Conservation (phyloP, 2,888 invertebrate species). For the Drosophila kanekoi region DNA sequence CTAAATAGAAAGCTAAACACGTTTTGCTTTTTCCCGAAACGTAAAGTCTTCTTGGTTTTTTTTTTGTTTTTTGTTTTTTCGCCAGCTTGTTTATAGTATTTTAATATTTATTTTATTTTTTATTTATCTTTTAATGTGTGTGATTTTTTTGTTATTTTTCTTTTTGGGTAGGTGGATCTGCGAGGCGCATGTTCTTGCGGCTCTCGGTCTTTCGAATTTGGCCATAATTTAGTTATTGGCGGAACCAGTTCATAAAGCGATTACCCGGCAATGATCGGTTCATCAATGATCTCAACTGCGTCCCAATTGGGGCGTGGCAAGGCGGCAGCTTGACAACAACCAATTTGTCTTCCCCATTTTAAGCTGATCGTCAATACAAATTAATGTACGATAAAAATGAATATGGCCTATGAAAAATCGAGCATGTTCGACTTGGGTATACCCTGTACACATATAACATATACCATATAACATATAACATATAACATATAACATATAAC, state of each 20-base stretch:
- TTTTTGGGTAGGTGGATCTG: constrained; percentile 10
- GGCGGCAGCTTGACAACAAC: no score
- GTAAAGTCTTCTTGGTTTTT: constrained; percentile 33
- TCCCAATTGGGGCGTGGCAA: constrained; percentile 22
- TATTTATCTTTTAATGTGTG: neutral
- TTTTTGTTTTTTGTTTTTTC: constrained; percentile 10
- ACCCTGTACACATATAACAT: constrained; percentile 4
- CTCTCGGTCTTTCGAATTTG: constrained; percentile 5
- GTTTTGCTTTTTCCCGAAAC: constrained; percentile 77
- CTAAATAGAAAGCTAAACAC: constrained; percentile 81
- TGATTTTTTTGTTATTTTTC: neutral
- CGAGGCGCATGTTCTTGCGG: neutral
- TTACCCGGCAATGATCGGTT: constrained; percentile 6
- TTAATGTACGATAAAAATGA: constrained; percentile 40
- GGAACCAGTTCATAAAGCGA: constrained; percentile 35
- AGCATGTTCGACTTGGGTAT: neutral
- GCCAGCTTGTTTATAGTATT: constrained; percentile 32
- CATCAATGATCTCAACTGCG: constrained; percentile 51
- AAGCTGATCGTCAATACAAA: constrained; percentile 24
- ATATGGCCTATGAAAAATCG: neutral
- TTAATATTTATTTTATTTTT: constrained; percentile 1
- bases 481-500: no score
- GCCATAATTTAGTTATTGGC: constrained; percentile 12
- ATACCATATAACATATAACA: no score
- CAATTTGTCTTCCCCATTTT: constrained; percentile 1